These are phyloP conservation scores for Anolis carolinensis DNA, from an alignment of 2,113 vertebrate species.

Conservation along the genomic window DNA sequence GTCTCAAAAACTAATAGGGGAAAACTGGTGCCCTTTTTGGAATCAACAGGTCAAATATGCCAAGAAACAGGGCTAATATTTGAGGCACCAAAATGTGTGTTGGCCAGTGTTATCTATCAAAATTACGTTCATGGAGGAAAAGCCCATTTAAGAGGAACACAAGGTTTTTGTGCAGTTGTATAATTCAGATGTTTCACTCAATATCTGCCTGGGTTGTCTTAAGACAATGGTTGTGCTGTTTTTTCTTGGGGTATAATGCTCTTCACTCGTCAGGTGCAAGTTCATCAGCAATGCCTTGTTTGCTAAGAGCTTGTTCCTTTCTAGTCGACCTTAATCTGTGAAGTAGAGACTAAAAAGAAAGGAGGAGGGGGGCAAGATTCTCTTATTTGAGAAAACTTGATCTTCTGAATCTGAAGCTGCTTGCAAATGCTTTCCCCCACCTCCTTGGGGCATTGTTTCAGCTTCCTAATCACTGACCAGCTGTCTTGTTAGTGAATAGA, in stretches of 20 bases:
- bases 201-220: conserved; percentile 21
- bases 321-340: conserved; percentile 28
- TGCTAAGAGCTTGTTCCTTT: conserved; percentile 42
- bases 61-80: no score
- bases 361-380: conserved; percentile 34
- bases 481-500: conserved; percentile 93
- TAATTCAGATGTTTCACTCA: conserved; percentile 43
- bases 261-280: conserved; percentile 45
- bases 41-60: no score
- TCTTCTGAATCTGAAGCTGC: conserved; percentile 65
- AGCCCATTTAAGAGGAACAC: neutral
- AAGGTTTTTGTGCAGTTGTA: conserved; percentile 37
- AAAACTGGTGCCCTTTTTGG: no score
- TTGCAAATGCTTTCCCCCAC: conserved; percentile 80
- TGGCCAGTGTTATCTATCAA: neutral
- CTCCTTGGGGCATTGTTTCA: conserved; percentile 81
- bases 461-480: conserved; percentile 96
- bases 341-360: conserved; percentile 47
- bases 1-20: no score
- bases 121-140: neutral
- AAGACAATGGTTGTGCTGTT: neutral
- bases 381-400: conserved; percentile 57
- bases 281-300: neutral
- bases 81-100: no score
- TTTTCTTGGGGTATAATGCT: neutral